Conservation (phyloP, 2,113 vertebrate genomes). For the Poecilia latipinna region DNA sequence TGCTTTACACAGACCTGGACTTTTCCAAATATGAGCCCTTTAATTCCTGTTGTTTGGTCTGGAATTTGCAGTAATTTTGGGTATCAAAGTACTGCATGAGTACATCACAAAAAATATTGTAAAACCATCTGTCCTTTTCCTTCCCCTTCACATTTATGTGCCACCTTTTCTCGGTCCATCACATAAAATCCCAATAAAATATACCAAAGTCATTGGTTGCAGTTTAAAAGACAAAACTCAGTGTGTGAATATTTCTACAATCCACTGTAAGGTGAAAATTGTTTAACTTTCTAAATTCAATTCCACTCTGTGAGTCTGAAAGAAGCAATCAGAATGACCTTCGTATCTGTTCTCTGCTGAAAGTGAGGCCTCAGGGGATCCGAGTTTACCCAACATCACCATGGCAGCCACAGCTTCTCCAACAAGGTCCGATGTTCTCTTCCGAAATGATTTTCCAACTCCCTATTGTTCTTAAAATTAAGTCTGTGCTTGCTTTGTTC, state of each 20-base stretch:
- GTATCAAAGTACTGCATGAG: background rate
- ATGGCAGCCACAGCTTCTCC: constrained; percentile 22
- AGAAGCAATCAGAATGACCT: background rate
- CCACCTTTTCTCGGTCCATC: background rate
- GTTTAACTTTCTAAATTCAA: background rate
- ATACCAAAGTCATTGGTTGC: background rate
- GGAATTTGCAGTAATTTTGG: no score
- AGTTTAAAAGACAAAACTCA: background rate
- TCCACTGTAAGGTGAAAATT: background rate
- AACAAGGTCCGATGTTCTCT: constrained; percentile 25
- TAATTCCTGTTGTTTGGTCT: no score
- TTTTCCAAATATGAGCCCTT: no score
- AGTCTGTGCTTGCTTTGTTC: constrained; percentile 4
- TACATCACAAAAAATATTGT: no score
- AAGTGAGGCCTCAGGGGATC: constrained; percentile 16
- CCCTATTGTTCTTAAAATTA: constrained; percentile 18
- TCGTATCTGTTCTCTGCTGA: constrained; percentile 8
- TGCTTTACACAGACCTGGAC: no score
- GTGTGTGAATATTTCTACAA: background rate
- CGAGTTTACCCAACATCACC: constrained; percentile 35
- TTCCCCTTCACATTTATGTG: background rate
- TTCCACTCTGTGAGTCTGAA: background rate
- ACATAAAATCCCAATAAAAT: background rate
- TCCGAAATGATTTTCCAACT: constrained; percentile 30
- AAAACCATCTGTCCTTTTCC: background rate